A percentile compares a stretch with the other conserved stretches of the same genome.
These are phyloP conservation scores for Molanna angustata DNA, from an alignment of 2,888 invertebrate genomes.

Conservation along the genomic window DNA sequence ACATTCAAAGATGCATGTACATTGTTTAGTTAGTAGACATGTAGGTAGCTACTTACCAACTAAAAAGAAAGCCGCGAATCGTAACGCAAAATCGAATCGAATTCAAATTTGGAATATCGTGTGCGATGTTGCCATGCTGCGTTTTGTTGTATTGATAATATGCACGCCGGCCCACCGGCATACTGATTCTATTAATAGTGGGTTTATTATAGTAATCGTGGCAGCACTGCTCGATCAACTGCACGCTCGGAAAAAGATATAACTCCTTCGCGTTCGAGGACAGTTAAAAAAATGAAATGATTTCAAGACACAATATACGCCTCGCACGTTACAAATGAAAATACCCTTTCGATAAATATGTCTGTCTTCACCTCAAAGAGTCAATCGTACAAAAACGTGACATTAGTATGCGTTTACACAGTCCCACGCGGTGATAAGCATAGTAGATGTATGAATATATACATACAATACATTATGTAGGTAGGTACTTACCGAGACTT, in stretches of 20 bases:
- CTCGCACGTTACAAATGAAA: too few relatives aligned
- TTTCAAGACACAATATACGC: too few relatives aligned
- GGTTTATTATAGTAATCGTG: conserved; percentile 24
- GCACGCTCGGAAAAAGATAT: conserved; percentile 1
- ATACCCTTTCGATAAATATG: too few relatives aligned
- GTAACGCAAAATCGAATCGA: conserved; percentile 16
- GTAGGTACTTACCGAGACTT: background rate
- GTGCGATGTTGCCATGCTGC: conserved; percentile 22
- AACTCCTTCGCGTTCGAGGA: background rate
- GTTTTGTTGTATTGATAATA: too few relatives aligned
- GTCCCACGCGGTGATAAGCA: background rate
- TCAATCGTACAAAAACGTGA: too few relatives aligned
- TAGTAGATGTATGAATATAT: background rate
- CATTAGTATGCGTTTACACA: background rate
- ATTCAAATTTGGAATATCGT: conserved; percentile 6
- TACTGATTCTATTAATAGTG: conserved; percentile 25
- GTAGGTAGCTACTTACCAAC: too few relatives aligned
- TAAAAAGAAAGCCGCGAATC: too few relatives aligned
- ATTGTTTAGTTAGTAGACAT: too few relatives aligned
- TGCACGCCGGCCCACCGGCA: conserved; percentile 25
- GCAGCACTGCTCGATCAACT: conserved; percentile 17
- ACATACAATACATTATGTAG: background rate
- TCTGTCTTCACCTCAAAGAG: too few relatives aligned
- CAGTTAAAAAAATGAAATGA: too few relatives aligned
- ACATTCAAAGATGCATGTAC: too few relatives aligned